A percentile compares a stretch with the other conserved stretches of the same genome.
Evolutionary conservation across 2,888 invertebrate species (phyloP).

Genomic region (Lithosia quadra): DNA sequence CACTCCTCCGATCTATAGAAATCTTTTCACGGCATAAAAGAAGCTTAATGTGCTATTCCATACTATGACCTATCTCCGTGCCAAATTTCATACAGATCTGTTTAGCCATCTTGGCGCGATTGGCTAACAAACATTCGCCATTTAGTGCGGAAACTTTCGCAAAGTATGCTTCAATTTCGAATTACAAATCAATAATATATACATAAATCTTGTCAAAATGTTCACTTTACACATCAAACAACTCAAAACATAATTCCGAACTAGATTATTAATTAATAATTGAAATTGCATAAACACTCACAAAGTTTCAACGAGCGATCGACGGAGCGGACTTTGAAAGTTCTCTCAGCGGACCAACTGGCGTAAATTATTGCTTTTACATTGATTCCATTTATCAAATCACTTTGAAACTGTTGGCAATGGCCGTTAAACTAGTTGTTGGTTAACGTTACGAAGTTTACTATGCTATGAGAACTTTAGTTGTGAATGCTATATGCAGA

Average conservation of each 20-base stretch:
- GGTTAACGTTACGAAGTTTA: not conserved
- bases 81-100: not conserved
- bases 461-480: not conserved
- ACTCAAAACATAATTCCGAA: not conserved
- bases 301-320: constrained; percentile 4
- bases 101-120: not conserved
- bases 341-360: constrained; percentile 10
- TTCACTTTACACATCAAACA: not conserved
- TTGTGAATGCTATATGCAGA: too few relatives aligned
- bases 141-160: not conserved
- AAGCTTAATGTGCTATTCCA: not conserved
- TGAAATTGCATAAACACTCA: constrained; percentile 10
- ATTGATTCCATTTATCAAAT: constrained; percentile 15
- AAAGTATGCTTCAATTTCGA: not conserved
- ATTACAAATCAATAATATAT: not conserved
- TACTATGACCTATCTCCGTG: too few relatives aligned
- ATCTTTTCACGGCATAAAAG: not conserved
- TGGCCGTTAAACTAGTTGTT: constrained; percentile 1
- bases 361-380: constrained; percentile 9
- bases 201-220: not conserved
- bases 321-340: constrained; percentile 6
- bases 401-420: not conserved
- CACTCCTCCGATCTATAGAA: not conserved
- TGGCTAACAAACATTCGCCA: not conserved
- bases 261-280: constrained; percentile 9